Conservation (phyloP, 2,888 invertebrate species). For the Papilio protenor region DNA sequence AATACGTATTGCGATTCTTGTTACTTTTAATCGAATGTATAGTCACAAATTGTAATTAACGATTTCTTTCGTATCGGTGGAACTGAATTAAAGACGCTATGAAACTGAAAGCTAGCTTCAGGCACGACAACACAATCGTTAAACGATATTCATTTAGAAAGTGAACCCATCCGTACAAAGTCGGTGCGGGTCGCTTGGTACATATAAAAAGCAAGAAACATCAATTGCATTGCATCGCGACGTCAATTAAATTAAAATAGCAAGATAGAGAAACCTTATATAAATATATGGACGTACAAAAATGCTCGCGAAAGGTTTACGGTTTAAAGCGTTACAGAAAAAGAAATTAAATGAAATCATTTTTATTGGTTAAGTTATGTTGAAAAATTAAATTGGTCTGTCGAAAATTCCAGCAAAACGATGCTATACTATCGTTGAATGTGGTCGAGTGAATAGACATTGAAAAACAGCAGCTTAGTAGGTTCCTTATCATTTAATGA, state of each 20-base stretch:
- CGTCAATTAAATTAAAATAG: neutral
- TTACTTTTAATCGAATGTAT: neutral
- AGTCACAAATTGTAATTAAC: neutral
- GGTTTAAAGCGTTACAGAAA: neutral
- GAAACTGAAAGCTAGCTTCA: constrained; percentile 2
- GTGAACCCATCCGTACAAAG: constrained; percentile 9
- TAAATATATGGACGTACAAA: neutral
- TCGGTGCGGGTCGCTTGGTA: neutral
- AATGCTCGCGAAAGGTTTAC: neutral
- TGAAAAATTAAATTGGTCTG: neutral
- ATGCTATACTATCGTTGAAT: neutral
- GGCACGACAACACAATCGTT: neutral
- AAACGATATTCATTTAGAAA: constrained; percentile 12
- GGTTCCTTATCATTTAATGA: no score
- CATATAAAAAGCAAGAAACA: constrained; percentile 2
- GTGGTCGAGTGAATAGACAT: neutral
- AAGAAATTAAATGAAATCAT: neutral
- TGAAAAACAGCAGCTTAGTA: neutral
- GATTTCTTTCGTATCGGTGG: neutral
- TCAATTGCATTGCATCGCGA: neutral
- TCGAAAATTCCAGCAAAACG: neutral
- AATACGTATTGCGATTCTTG: neutral
- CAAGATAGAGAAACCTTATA: neutral
- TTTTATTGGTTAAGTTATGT: neutral
- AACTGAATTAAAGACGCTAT: neutral